phyloP scores from a whole-genome alignment of 2,797 vertebrate genomes.

The Enteromius treurensis region DNA sequence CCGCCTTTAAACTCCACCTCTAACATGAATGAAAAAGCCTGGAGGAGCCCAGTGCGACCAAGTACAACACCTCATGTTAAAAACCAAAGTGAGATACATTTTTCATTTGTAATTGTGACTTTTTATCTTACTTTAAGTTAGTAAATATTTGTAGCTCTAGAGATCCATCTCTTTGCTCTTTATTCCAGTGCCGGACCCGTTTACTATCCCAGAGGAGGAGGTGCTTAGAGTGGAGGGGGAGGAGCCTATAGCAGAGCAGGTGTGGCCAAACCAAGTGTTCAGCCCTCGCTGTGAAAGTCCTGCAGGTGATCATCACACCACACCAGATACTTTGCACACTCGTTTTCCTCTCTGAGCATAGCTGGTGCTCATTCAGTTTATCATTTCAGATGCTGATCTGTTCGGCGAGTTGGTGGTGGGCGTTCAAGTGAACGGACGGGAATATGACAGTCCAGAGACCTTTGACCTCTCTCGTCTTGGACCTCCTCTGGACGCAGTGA shows the following conservation, averaged over 20 bases:
- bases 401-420: constrained; percentile 75
- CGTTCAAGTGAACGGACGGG: constrained; percentile 79
- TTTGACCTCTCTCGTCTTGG: constrained; percentile 81
- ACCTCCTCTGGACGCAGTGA: constrained; percentile 73
- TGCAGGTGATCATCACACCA: constrained; percentile 65
- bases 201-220: constrained; percentile 59
- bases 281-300: constrained; percentile 68
- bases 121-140: neutral
- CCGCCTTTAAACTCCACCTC: constrained; percentile 59
- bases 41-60: constrained; percentile 68
- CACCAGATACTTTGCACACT: neutral
- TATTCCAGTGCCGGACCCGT: constrained; percentile 67
- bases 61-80: neutral
- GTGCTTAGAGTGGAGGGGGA: constrained; percentile 52
- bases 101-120: neutral
- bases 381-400: constrained; percentile 73
- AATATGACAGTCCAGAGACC: constrained; percentile 78
- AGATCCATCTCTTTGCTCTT: neutral
- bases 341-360: neutral
- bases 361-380: neutral
- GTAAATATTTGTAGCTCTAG: neutral
- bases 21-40: constrained; percentile 61
- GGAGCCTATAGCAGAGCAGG: constrained; percentile 59
- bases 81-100: neutral
- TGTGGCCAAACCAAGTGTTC: constrained; percentile 58